Evolutionary conservation across 64 coral and sea anemone genomes (phyloP).

Genomic region (Actinia equina): DNA sequence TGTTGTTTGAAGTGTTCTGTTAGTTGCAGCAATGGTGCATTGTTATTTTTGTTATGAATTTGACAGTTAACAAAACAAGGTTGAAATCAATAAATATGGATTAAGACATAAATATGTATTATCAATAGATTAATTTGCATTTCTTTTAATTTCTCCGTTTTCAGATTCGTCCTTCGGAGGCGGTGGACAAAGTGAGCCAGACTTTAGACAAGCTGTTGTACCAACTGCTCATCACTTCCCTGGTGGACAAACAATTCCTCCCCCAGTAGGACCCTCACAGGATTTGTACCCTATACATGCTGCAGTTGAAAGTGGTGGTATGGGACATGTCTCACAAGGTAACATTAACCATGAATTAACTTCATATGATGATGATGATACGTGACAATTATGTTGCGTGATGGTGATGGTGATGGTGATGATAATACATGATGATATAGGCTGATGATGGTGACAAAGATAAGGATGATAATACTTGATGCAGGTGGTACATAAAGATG

Average conservation of each 20-base stretch:
- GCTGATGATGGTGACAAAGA: neutral
- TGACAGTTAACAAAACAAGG: too few relatives aligned
- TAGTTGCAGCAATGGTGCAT: too few relatives aligned
- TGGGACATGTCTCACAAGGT: conserved; percentile 62
- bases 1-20: too few relatives aligned
- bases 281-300: conserved; percentile 62
- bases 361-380: neutral
- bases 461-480: neutral
- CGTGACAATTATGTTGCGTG: neutral
- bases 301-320: conserved; percentile 36
- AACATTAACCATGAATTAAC: neutral
- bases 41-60: too few relatives aligned
- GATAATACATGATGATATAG: neutral
- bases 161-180: conserved; percentile 41
- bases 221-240: conserved; percentile 91
- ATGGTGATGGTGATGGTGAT: neutral
- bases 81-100: too few relatives aligned
- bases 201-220: conserved; percentile 75
- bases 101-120: too few relatives aligned
- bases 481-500: too few relatives aligned
- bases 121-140: too few relatives aligned
- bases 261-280: conserved; percentile 45
- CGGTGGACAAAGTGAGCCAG: conserved; percentile 65
- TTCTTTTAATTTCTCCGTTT: too few relatives aligned
- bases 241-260: conserved; percentile 84